Evolutionary conservation across 64 coral and sea anemone species (phyloP).

Genomic region (Montipora foliosa): DNA sequence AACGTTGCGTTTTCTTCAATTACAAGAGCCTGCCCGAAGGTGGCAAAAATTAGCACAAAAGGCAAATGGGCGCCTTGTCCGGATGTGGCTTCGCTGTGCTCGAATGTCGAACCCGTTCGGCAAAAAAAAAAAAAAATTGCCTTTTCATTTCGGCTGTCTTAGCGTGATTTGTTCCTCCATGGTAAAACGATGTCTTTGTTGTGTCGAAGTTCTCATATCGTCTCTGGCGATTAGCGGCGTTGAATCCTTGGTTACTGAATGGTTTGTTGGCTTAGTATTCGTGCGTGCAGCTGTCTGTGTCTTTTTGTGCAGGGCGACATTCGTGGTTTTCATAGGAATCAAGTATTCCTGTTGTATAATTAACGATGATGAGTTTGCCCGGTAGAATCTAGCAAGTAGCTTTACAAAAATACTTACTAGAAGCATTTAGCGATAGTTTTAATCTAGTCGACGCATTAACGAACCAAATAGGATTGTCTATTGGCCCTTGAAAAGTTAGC

Average conservation of each 20-base stretch:
- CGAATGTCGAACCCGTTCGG: not conserved
- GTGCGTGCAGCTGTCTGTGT: not conserved
- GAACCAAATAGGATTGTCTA: slow-evolving; percentile 1
- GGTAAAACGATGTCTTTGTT: not conserved
- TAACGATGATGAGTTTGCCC: not conserved
- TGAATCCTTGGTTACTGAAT: not conserved
- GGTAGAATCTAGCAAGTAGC: not conserved
- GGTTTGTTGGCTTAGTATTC: not conserved
- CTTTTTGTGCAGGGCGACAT: not conserved
- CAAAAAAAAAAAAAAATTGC: not conserved
- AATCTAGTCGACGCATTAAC: not conserved
- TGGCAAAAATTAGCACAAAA: slow-evolving; percentile 34
- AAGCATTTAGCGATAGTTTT: not conserved
- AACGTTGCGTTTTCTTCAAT: slow-evolving; percentile 13
- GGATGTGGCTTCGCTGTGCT: not conserved
- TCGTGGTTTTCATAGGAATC: not conserved
- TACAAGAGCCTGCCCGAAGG: slow-evolving; percentile 22
- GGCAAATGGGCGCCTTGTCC: slow-evolving; percentile 29
- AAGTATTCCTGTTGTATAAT: not conserved
- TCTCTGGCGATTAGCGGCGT: not conserved
- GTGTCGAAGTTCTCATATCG: not conserved
- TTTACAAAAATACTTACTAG: not conserved
- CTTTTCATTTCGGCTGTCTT: not conserved
- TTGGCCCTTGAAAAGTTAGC: slow-evolving; percentile 32
- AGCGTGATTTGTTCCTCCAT: not conserved